These are phyloP conservation scores for Apamea crenata DNA, from an alignment of 2,888 invertebrate genomes.

Conservation along the genomic window DNA sequence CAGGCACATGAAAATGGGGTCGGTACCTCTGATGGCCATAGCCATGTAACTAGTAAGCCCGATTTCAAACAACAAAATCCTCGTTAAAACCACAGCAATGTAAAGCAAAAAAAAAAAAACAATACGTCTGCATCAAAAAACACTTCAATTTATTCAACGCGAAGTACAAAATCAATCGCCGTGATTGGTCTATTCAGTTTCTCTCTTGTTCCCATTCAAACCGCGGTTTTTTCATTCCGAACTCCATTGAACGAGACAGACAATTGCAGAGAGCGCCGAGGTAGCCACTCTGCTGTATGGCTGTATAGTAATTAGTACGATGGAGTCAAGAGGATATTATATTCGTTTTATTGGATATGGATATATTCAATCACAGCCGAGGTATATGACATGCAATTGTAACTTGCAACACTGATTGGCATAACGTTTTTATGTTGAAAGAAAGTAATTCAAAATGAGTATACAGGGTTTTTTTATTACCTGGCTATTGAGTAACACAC, in stretches of 20 bases:
- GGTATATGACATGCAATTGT: not conserved
- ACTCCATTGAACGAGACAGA: slow-evolving; percentile 52
- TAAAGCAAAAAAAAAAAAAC: slow-evolving; percentile 20
- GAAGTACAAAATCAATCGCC: slow-evolving; percentile 72
- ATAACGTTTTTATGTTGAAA: not conserved
- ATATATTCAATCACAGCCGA: slow-evolving; percentile 9
- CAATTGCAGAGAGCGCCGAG: slow-evolving; percentile 51
- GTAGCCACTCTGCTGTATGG: slow-evolving; percentile 30
- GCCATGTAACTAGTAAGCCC: not conserved
- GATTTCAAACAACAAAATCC: not conserved
- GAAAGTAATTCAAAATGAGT: not conserved
- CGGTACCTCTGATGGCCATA: not conserved
- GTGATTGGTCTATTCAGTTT: slow-evolving; percentile 74
- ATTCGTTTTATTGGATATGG: slow-evolving; percentile 25
- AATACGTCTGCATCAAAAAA: slow-evolving; percentile 55
- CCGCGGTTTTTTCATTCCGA: slow-evolving; percentile 61
- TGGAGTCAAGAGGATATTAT: slow-evolving; percentile 35
- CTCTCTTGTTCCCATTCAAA: slow-evolving; percentile 59
- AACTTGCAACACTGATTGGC: not conserved
- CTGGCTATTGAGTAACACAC: too few relatives aligned
- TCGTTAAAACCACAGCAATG: not conserved
- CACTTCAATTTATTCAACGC: slow-evolving; percentile 66
- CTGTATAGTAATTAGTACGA: slow-evolving; percentile 49
- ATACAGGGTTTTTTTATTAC: not conserved
- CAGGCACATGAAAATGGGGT: not conserved